Percentiles rank a stretch among this genome's conserved stretches.
phyloP scores from a whole-genome alignment of 2,797 vertebrate genomes.

The Podarcis lilfordi region DNA sequence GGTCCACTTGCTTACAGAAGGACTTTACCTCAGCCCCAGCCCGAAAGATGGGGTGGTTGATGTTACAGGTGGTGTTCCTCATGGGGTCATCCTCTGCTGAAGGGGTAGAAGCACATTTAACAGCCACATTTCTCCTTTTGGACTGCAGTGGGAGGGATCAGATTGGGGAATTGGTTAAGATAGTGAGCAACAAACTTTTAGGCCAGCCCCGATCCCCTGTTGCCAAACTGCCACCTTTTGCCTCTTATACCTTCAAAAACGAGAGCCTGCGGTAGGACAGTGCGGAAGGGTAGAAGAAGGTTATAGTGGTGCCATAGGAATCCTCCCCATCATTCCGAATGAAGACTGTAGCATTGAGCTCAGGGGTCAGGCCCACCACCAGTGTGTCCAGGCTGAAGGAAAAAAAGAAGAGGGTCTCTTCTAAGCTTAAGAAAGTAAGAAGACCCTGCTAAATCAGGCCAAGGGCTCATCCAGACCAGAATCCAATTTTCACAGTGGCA shows the following conservation, averaged over 20 bases:
- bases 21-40: conserved; percentile 70
- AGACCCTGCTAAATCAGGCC: too few species aligned
- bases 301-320: conserved; percentile 80
- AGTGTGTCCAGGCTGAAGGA: conserved; percentile 47
- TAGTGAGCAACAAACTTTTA: not conserved
- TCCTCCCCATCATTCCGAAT: conserved; percentile 83
- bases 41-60: conserved; percentile 80
- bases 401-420: not conserved
- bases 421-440: not conserved
- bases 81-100: not conserved
- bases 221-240: too few species aligned
- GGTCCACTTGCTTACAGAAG: too few species aligned
- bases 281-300: conserved; percentile 78
- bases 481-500: too few species aligned
- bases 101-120: not conserved
- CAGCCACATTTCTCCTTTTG: not conserved
- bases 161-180: not conserved
- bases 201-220: not conserved
- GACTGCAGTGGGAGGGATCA: not conserved
- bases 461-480: too few species aligned
- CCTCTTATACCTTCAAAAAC: conserved; percentile 70
- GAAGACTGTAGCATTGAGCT: conserved; percentile 76
- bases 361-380: conserved; percentile 80
- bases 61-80: conserved; percentile 69
- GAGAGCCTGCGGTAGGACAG: conserved; percentile 82